phyloP scores from a whole-genome alignment of 2,797 vertebrate genomes.

The Australoheros facetus region DNA sequence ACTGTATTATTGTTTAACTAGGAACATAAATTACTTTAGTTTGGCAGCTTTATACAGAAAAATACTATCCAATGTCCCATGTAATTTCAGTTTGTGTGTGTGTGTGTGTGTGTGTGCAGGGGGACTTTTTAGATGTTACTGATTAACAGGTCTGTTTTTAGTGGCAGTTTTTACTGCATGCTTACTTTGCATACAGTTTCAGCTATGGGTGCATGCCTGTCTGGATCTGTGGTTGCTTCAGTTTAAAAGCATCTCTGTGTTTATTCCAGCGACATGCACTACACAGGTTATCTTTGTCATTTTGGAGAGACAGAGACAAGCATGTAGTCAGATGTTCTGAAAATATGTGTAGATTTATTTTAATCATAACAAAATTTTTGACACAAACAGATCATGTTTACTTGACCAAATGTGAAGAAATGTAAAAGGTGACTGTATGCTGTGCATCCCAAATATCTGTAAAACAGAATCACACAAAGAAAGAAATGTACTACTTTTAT shows the following conservation, averaged over 20 bases:
- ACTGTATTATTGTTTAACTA: slow-evolving; percentile 9
- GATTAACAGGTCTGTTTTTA: slow-evolving; percentile 62
- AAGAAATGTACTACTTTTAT: slow-evolving; percentile 31
- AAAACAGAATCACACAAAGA: slow-evolving; percentile 30
- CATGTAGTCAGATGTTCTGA: slow-evolving; percentile 3
- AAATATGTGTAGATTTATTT: slow-evolving; percentile 49
- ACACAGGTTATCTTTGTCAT: slow-evolving; percentile 20
- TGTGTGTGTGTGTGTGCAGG: background rate
- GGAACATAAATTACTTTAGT: slow-evolving; percentile 4
- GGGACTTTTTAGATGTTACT: slow-evolving; percentile 50
- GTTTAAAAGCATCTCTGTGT: slow-evolving; percentile 37
- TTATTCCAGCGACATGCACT: background rate
- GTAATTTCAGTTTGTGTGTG: background rate
- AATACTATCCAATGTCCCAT: background rate
- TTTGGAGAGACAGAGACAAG: background rate
- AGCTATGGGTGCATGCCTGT: background rate
- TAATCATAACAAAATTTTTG: slow-evolving; percentile 6
- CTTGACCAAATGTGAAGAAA: background rate
- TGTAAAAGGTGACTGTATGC: background rate
- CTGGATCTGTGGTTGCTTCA: slow-evolving; percentile 29
- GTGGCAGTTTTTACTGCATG: slow-evolving; percentile 42
- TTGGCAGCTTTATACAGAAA: background rate
- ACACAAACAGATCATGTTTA: slow-evolving; percentile 40
- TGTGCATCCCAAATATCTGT: slow-evolving; percentile 17
- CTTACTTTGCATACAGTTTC: slow-evolving; percentile 70